Evolutionary conservation across 2,888 invertebrate species (phyloP).

Genomic region (Ditula angustiorana): DNA sequence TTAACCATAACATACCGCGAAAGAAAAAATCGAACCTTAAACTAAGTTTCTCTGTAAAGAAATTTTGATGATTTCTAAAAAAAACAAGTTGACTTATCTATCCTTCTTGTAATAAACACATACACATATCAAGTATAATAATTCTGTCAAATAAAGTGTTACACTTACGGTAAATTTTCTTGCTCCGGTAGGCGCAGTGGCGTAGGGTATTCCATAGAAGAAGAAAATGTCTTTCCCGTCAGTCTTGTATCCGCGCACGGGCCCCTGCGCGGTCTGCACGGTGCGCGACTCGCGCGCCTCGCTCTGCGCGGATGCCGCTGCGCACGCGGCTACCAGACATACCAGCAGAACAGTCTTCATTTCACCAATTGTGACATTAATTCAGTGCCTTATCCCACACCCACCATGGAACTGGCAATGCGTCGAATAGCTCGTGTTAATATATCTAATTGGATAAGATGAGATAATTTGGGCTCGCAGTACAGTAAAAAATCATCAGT

Average conservation of each 20-base stretch:
- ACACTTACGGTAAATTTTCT: background rate
- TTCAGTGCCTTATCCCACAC: background rate
- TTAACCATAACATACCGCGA: no score
- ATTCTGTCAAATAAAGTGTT: no score
- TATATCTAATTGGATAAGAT: background rate
- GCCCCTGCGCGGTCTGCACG: constrained; percentile 14
- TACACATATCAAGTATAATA: no score
- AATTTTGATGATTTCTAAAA: no score
- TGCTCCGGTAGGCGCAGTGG: background rate
- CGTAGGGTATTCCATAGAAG: constrained; percentile 13
- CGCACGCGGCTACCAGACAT: background rate
- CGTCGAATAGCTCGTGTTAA: background rate
- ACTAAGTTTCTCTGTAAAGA: no score
- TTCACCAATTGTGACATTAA: background rate
- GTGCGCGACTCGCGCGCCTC: constrained; percentile 11
- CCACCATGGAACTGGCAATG: background rate
- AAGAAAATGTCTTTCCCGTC: background rate
- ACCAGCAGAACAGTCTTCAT: background rate
- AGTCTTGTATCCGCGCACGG: constrained; percentile 10
- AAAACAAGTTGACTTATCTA: no score
- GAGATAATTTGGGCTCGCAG: background rate
- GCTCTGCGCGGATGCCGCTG: background rate
- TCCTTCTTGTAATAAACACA: no score
- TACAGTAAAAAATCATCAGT: background rate
- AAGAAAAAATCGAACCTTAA: no score